These are phyloP conservation scores for Halcyon smyrnensis DNA, from an alignment of 2,797 vertebrate species.

Conservation along the genomic window DNA sequence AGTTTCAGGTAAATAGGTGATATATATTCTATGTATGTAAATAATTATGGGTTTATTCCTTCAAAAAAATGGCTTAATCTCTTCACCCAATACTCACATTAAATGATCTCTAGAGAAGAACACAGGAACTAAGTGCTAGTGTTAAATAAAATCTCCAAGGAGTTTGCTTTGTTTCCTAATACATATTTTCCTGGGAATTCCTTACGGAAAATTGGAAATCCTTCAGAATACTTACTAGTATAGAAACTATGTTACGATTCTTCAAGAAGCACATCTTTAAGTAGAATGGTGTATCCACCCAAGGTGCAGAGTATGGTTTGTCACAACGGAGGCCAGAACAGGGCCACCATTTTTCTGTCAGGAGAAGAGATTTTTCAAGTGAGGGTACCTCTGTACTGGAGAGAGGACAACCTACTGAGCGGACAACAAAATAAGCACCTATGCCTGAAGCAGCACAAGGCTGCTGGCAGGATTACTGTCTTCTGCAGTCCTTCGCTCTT, in stretches of 20 bases:
- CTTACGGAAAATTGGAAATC: neutral
- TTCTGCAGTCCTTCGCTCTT: neutral
- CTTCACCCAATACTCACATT: neutral
- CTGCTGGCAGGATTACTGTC: neutral
- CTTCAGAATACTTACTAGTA: neutral
- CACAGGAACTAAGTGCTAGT: neutral
- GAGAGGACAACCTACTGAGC: neutral
- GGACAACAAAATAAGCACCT: neutral
- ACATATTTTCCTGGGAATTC: neutral
- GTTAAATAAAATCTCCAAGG: neutral
- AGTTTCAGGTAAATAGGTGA: neutral
- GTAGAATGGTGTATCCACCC: neutral
- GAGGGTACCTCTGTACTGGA: fast-evolving
- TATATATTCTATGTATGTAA: neutral
- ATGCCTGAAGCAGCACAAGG: neutral
- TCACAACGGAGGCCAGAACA: neutral
- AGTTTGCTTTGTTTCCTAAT: neutral
- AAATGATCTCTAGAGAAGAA: neutral
- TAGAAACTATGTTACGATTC: neutral
- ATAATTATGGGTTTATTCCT: neutral
- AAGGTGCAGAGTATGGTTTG: neutral
- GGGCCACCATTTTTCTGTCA: neutral
- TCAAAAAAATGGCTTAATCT: neutral
- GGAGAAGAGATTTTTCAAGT: neutral
- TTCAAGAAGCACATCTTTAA: neutral